Evolutionary conservation across 2,888 invertebrate species (phyloP), one percentile per base, ranked within the genome.

Genomic region (Ophion ventricosus): DNA sequence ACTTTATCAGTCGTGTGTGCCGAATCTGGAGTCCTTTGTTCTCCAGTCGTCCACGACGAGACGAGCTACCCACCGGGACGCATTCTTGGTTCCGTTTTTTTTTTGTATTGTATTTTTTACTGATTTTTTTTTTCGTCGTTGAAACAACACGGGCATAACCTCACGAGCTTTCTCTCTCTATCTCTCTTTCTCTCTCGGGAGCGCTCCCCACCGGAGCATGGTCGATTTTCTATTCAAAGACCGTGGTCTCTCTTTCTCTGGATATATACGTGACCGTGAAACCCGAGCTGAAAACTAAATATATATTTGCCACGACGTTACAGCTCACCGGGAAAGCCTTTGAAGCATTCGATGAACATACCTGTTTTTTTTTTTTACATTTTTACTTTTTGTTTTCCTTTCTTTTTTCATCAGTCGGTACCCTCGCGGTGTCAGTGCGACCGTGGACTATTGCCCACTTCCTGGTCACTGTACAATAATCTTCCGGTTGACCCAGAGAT

Each of bases 251-350:
- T 79, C 63, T 75, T 74, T 70, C 84, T 75, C 84, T 70, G 75
- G 66, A 79, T 82, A 59, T 67, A 57, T 67, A 84, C 84, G 84
- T 84, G 84, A 84, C 82, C 75, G 84, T 74, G 79, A 69, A 79
- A 82, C 84, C 82, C 81, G 82, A 84, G 84, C 79, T 84, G 84
- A 82, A 84, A 84, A 82, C 75, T 72, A 82, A 84, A 82, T 72
- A 40, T 70, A 75, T 70, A 82, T 63, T 64, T 56, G 54, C 64
- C 64, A 35, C 75, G 63, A 49, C 26, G 49, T 63, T 26, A 63
- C 74, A 73, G 61, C 59, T 59, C 35, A 72, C 35, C 57, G 59
- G 73, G 25, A 73, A 73, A 73, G 40, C 43, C 61, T n/a, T 43
- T 59, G 25, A 61, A 73, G 56, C 66, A 29, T 64, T 56, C 25